Base-by-base conservation (phyloP, 2,888 invertebrate genomes). In the Caenorhabditis macrosperma region DNA sequence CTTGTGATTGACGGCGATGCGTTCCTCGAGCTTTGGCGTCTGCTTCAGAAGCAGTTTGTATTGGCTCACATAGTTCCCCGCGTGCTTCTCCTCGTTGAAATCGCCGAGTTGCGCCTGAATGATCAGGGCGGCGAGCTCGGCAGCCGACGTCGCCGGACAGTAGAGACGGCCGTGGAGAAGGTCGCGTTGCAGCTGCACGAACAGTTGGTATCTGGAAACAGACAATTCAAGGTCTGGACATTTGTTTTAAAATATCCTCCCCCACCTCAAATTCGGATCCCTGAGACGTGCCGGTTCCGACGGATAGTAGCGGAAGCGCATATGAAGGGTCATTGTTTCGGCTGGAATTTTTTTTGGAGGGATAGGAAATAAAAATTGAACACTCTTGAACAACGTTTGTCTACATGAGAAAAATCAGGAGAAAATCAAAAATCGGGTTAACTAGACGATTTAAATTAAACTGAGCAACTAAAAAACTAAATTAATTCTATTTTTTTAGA, bases 251-350 rank as follows among this genome's bases (percentile, higher is more conserved):
- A 28, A 28, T 52, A 15, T 26, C 15, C 5, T 7, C 33, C 9
- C 33, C 15, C 80, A 92, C 92, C 96, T 93, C 82, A 97, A 96
- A 82, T 96, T 94, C 92, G 97, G 95, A 91, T 97, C 97, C 91
- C 95, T 95, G 84, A 98, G 93, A 67, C 95, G 93, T 91, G 95
- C 93, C 17, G 97, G 97, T 92, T 97, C 96, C 72, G 95, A 95
- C 17, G 98, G 97, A 91, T 98, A 98, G 92, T 96, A 98, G 93
- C 97, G 97, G 83, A 97, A 95, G 82, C 97, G 95, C 92, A 98
- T 96, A 92, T 96, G 96, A 91, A 98, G 95, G 88, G 95, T 94
- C 89, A 96, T 61, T 35, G 68, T 74, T 24, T 86, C 86, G 48
- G 81, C 85, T 86, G 82, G 46, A 86, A 82, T 30, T 46, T 9